Conservation (phyloP, 1,140 invertebrate species). For the Bombus sylvicola region DNA sequence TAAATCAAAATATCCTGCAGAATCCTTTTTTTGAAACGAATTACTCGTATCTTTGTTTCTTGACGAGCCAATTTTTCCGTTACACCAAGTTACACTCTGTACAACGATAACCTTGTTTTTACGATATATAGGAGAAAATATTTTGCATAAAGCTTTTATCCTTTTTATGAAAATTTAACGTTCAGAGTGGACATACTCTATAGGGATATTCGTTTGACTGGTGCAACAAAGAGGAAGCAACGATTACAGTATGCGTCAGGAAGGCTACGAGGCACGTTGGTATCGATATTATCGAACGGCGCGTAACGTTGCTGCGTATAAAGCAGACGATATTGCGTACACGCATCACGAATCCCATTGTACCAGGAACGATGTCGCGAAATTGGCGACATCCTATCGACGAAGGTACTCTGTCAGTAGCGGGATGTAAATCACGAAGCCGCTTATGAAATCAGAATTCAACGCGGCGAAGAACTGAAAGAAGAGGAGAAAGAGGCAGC, state of each 20-base stretch:
- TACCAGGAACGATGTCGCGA: constrained; percentile 18
- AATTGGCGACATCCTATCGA: constrained; percentile 17
- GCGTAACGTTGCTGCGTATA: constrained; percentile 10
- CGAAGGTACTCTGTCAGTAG: constrained; percentile 4
- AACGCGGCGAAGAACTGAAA: not conserved
- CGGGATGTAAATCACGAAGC: constrained; percentile 57
- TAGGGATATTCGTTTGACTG: not conserved
- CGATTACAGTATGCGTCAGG: not conserved
- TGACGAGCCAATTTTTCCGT: not conserved
- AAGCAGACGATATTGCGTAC: constrained; percentile 45
- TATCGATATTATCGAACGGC: constrained; percentile 12
- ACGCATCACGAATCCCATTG: constrained; percentile 56
- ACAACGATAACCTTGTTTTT: not conserved
- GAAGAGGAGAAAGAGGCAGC: not conserved
- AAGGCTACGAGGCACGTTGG: not conserved
- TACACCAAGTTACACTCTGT: not conserved
- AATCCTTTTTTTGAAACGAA: not conserved
- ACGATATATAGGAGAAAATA: not conserved
- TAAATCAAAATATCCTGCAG: not conserved
- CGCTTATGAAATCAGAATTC: constrained; percentile 55
- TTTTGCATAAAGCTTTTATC: not conserved
- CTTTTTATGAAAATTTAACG: not conserved
- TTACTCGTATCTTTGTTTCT: not conserved
- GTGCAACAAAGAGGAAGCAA: not conserved
- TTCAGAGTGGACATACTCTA: too few species aligned